Evolutionary conservation across 37 sponge, comb jelly and placozoan genomes (phyloP), one percentile per base, ranked within the genome.

Genomic region (Spongilla lacustris): DNA sequence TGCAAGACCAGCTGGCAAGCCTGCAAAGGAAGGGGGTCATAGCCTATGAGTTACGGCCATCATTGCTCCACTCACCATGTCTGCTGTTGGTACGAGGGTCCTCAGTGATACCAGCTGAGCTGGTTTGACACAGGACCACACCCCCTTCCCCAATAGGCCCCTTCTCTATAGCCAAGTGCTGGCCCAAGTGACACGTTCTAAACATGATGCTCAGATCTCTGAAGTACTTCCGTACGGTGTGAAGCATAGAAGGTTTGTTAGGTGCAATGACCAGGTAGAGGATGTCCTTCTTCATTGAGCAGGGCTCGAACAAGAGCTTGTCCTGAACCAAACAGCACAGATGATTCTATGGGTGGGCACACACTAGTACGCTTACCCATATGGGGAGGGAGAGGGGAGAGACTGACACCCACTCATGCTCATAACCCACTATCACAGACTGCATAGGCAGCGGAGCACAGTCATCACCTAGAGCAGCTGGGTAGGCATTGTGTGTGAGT

Each of bases 301-400:
- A 94, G 9, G 94, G 94, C 74, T 94, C 94, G 37, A 90, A 90
- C 82, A 90, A 28, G 69, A 94, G 73, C 24, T 86, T 86, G 28
- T 94, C 94, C 94, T 94, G 76, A 30, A 74, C 36, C n/a, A 36
- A 30, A 35, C 8, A n/a, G n/a, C n/a, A n/a, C n/a, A n/a, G n/a
- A n/a, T n/a, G 46, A 46, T 46, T 46, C 4, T 10, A 46, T 10
- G 46, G 46, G 46, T 46, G 46, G 46, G 46, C 8, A n/a, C n/a
- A n/a, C n/a, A n/a, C n/a, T n/a, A n/a, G n/a, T 17, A 28, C 19
- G 71, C 91, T 85, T 34, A 94, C 94, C 94, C 94, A 94, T 9
- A 84, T 75, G 23, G 85, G 78, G 5, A 94, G 37, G 21, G 88
- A 33, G 0, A 90, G 80, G 30, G 94, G 94, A 3, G 94, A 94